Evolutionary conservation across 2,888 invertebrate genomes (phyloP).

Genomic region (Lasioglossum calceatum): DNA sequence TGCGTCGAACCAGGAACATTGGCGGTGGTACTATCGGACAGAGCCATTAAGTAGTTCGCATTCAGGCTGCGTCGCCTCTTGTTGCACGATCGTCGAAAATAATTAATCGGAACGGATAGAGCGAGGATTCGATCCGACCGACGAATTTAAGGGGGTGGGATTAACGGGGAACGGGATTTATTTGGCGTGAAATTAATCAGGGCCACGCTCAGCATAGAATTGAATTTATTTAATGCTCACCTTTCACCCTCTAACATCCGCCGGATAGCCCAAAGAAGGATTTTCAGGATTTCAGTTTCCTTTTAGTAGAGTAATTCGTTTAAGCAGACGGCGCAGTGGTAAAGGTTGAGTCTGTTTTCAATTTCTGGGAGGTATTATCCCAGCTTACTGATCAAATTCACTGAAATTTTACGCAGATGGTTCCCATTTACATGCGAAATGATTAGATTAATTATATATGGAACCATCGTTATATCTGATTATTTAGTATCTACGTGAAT

Average conservation of each 20-base stretch:
- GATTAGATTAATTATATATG: too few relatives aligned
- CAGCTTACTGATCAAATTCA: not conserved
- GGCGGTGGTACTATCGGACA: not conserved
- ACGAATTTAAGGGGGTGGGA: slow-evolving; percentile 26
- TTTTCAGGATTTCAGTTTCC: not conserved
- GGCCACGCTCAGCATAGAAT: not conserved
- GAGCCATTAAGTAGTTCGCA: not conserved
- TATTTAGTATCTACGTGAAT: not conserved
- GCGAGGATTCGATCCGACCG: slow-evolving; percentile 18
- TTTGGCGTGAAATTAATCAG: slow-evolving; percentile 56
- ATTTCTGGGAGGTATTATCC: not conserved
- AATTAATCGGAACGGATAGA: slow-evolving; percentile 53
- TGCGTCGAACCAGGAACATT: not conserved
- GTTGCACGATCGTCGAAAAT: slow-evolving; percentile 62
- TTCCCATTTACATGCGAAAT: not conserved
- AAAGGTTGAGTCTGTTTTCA: slow-evolving; percentile 1
- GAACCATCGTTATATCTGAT: not conserved
- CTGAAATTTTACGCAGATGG: not conserved
- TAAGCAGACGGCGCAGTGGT: not conserved
- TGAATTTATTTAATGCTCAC: slow-evolving; percentile 12
- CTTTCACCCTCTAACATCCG: not conserved
- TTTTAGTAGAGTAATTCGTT: slow-evolving; percentile 3
- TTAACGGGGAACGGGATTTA: slow-evolving; percentile 32
- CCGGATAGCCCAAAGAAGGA: not conserved
- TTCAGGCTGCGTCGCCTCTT: slow-evolving; percentile 4